phyloP scores from a whole-genome alignment of 2,113 vertebrate species.

The Panurus biarmicus region DNA sequence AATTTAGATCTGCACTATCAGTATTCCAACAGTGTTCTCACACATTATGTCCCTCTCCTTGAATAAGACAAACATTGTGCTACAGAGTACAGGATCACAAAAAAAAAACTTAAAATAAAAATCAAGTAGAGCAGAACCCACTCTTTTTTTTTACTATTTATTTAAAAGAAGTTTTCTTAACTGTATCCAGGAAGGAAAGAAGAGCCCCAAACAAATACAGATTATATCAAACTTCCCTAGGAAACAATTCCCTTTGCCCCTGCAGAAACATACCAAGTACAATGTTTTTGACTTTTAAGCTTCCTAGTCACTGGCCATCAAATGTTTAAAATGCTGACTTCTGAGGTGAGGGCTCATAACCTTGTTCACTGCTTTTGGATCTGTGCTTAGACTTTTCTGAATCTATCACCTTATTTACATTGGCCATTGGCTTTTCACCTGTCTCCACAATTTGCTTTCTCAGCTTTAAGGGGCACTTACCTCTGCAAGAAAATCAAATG shows the following conservation, averaged over 20 bases:
- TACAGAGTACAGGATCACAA: background rate
- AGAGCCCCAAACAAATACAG: background rate
- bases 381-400: background rate
- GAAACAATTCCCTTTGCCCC: background rate
- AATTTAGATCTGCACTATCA: background rate
- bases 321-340: slow-evolving; percentile 4
- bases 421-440: background rate
- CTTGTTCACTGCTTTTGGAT: background rate
- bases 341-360: background rate
- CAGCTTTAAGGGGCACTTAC: background rate
- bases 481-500: background rate
- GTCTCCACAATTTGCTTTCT: background rate
- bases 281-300: background rate
- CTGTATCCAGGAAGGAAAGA: background rate
- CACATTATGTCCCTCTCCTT: background rate
- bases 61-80: background rate
- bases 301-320: background rate
- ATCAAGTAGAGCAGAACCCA: background rate
- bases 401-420: background rate
- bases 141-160: background rate
- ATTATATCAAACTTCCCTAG: background rate
- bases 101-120: background rate
- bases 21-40: background rate
- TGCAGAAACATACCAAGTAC: background rate
- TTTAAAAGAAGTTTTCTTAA: background rate